Evolutionary conservation across 2,888 invertebrate species (phyloP), one percentile per base, ranked within the genome.

Genomic region (Venustoraphidia nigricollis): DNA sequence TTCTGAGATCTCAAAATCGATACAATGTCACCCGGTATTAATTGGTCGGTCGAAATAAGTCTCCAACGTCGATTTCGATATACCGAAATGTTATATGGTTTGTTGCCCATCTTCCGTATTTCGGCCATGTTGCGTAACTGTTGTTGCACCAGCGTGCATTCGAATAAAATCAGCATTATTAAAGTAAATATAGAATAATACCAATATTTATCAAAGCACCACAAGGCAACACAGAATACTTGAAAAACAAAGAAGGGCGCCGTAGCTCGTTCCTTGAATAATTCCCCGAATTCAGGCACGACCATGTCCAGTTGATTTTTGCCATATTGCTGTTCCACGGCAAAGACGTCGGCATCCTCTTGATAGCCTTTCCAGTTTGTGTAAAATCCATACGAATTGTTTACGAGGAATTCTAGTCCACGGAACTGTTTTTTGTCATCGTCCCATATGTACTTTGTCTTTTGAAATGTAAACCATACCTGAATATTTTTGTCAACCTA

Each of bases 181-280:
- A 97, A 76, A 0, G 97, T 97, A 65, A 97, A 96, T 51, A 97
- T 78, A 47, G 93, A 94, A 66, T 96, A 97, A 65, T 95, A 90
- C 95, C 95, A 95, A 67, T 95, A 97, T 63, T 95, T 95, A 64
- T 99, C 98, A 55, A 99, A 72, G 69, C 98, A 99, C 98, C 98
- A 99, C 3, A 99, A 72, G 10, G 86, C 90, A 42, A 98, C 97
- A 62, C 97, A 98, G 65, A 99, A 97, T 50, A 98, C 92, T 84
- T 99, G 98, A 67, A 99, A 99, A 6, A 99, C 96, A 68, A 99
- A 99, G 69, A 99, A 99, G 2, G 98, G 98, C 0, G 98, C 97
- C 0, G 97, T 96, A 1, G 98, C 98, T 57, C 98, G 75, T 69
- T 99, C 98, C 58, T 85, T 87, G 64, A 99, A 98, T 13, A 99